Percentiles rank a stretch among this genome's conserved stretches.
Conservation (phyloP, 92 coral and sea anemone genomes). For the Epizoanthus rinbou region DNA sequence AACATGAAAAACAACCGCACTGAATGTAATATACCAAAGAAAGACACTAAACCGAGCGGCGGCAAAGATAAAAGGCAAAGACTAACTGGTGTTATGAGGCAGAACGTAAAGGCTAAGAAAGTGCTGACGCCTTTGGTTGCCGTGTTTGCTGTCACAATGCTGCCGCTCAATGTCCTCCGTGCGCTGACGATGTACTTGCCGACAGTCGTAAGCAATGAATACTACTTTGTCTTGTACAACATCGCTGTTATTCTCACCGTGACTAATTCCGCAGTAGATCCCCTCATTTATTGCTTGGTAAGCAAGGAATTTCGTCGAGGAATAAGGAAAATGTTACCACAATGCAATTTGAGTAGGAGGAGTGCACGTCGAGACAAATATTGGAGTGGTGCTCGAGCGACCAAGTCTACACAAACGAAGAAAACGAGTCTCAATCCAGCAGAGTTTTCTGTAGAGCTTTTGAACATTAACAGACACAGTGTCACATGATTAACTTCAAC, state of each 20-base stretch:
- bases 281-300: conserved; percentile 55
- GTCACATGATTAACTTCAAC: too few species aligned
- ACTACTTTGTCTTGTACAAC: conserved; percentile 56
- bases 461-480: too few species aligned
- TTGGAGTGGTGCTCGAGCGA: too few species aligned
- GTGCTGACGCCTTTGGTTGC: conserved; percentile 63
- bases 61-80: neutral
- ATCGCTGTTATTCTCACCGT: conserved; percentile 43
- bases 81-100: conserved; percentile 10
- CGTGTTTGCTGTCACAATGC: conserved; percentile 59
- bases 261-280: conserved; percentile 59
- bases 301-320: conserved; percentile 65
- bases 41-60: neutral
- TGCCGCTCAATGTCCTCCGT: conserved; percentile 52
- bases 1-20: conserved; percentile 29
- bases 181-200: conserved; percentile 37
- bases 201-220: neutral
- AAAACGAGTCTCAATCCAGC: too few species aligned
- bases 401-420: too few species aligned
- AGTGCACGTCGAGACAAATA: too few species aligned
- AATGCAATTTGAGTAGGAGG: too few species aligned
- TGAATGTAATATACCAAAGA: neutral
- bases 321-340: neutral
- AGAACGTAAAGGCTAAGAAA: conserved; percentile 54
- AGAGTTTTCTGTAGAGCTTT: too few species aligned